These are phyloP conservation scores for Kuschelorhynchus macadamiae DNA, from an alignment of 2,888 invertebrate genomes.

Conservation along the genomic window DNA sequence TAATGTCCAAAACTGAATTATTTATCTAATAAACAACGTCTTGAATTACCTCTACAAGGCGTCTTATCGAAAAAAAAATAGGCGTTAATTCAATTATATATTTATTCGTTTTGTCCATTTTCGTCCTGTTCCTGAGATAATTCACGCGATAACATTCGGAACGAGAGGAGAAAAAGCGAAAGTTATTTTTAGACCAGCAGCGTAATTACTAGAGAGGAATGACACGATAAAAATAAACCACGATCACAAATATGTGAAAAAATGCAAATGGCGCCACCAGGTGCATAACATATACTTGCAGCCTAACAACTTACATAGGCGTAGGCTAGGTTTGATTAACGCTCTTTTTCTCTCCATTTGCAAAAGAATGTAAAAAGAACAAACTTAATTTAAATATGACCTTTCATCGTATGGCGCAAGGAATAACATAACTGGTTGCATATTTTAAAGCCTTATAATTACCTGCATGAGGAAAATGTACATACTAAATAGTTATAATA, in stretches of 20 bases:
- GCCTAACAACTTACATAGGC: slow-evolving; percentile 19
- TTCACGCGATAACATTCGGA: slow-evolving; percentile 29
- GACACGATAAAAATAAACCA: slow-evolving; percentile 48
- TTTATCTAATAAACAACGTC: slow-evolving; percentile 15
- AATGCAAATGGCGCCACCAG: slow-evolving; percentile 50
- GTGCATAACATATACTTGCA: slow-evolving; percentile 37
- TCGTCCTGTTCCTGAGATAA: slow-evolving; percentile 36
- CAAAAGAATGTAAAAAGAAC: too few relatives aligned
- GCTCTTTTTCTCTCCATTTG: too few relatives aligned
- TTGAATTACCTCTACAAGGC: slow-evolving; percentile 6
- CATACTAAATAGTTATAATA: too few relatives aligned
- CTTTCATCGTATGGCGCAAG: too few relatives aligned
- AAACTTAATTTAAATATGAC: too few relatives aligned
- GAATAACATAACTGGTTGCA: too few relatives aligned
- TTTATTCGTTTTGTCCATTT: slow-evolving; percentile 18
- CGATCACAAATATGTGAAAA: slow-evolving; percentile 49
- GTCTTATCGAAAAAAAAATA: slow-evolving; percentile 19
- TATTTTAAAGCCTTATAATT: too few relatives aligned
- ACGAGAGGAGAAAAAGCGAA: slow-evolving; percentile 5
- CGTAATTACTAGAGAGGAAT: slow-evolving; percentile 46
- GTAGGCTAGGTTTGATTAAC: too few relatives aligned
- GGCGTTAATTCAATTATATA: slow-evolving; percentile 35
- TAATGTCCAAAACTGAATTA: slow-evolving; percentile 11
- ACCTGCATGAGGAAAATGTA: too few relatives aligned
- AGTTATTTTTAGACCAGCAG: slow-evolving; percentile 43